These are phyloP conservation scores for Rhagonycha fulva DNA, from an alignment of 2,888 invertebrate species.

Conservation along the genomic window DNA sequence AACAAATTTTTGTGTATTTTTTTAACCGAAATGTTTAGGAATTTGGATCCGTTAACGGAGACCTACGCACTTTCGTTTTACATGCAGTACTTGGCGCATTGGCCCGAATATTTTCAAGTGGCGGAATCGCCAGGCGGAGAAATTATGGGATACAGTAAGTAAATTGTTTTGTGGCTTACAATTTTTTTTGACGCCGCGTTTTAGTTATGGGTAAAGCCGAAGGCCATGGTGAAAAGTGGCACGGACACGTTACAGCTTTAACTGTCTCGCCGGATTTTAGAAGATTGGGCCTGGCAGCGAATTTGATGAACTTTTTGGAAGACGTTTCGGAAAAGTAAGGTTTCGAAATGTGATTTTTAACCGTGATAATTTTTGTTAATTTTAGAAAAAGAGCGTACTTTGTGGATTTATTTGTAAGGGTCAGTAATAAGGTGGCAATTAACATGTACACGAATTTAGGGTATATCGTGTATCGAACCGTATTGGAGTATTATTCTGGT, in stretches of 20 bases:
- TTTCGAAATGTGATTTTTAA: neutral
- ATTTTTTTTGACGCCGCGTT: neutral
- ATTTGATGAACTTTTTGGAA: constrained; percentile 92
- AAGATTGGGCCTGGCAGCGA: constrained; percentile 88
- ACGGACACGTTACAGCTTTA: constrained; percentile 98
- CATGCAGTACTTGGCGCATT: constrained; percentile 95
- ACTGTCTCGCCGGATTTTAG: constrained; percentile 95
- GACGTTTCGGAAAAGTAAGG: constrained; percentile 90
- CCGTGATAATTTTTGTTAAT: constrained; percentile 35
- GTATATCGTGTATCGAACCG: constrained; percentile 94
- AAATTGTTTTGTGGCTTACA: neutral
- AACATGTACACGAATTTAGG: constrained; percentile 96
- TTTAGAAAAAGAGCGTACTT: constrained; percentile 93
- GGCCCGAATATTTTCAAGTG: constrained; percentile 98
- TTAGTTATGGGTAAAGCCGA: constrained; percentile 99
- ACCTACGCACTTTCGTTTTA: constrained; percentile 96
- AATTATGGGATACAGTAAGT: constrained; percentile 98
- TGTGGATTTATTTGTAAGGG: constrained; percentile 97
- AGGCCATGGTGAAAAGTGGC: constrained; percentile 95
- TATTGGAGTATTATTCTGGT: constrained; percentile 97
- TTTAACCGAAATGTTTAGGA: constrained; percentile 62
- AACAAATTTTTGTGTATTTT: constrained; percentile 5
- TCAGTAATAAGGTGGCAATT: constrained; percentile 96
- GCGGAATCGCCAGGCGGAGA: constrained; percentile 95
- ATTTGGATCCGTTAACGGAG: constrained; percentile 96